Evolutionary conservation across 2,888 invertebrate genomes (phyloP), one percentile per base, ranked within the genome.

Genomic region (Heliconius ismenius): DNA sequence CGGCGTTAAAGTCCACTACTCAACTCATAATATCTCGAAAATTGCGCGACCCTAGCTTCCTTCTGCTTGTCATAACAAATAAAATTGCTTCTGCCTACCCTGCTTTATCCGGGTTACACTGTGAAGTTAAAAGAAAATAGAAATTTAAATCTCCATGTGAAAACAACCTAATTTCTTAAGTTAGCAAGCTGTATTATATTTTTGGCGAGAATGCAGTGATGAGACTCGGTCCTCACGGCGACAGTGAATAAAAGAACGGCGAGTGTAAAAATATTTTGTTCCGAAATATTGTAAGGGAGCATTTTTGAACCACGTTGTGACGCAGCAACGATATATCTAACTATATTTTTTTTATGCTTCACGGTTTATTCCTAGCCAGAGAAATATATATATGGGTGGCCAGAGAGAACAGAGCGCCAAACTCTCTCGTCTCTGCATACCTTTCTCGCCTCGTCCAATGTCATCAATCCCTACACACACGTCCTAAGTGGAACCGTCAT

Each of bases 191-290:
- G 76, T 79, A 76, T 79, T 74, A 79, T 79, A 80, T 80, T 79
- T 80, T 79, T 78, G 80, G 79, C 54, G 76, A 75, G 75, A 79
- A 81, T 79, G 77, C 80, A 79, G 65, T 49, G 75, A 80, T 79
- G 79, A 76, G 62, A 78, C 76, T 70, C 69, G 21, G 64, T 65
- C 49, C 75, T 76, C 76, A 64, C 67, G 39, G 54, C 67, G 79
- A 77, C 79, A 72, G 75, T 74, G 76, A 76, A 79, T 73, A 77
- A 62, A 73, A 72, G 43, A 72, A 72, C 18, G 43, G 39, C 21
- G 58, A 26, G n/a, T 9, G 24, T 43, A 67, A 58, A 39, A 67
- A 62, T 21, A 26, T 67, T 67, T 43, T 67, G 64, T 21, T 64
- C 21, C 21, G 32, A 64, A 64, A 39, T 39, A 67, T 39, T 67